Conservation (phyloP, 1,140 invertebrate species). For the Branchinecta lynchi region DNA sequence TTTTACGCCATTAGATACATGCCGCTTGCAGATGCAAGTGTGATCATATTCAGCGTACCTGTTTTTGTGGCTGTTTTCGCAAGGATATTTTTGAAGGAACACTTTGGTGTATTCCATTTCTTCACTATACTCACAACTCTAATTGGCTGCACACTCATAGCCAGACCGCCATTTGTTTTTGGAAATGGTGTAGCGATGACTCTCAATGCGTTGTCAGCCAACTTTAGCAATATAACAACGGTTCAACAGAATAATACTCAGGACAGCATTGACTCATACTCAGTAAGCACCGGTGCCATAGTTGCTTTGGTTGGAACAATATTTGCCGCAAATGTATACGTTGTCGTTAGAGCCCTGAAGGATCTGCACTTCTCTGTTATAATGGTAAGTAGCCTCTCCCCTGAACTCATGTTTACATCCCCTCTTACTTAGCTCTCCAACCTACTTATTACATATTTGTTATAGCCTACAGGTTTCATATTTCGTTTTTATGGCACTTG, state of each 20-base stretch:
- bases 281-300: slow-evolving; percentile 49
- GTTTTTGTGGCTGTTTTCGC: slow-evolving; percentile 86
- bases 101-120: slow-evolving; percentile 69
- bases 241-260: not conserved
- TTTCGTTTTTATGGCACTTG: too few species aligned
- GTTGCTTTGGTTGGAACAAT: slow-evolving; percentile 70
- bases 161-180: slow-evolving; percentile 40
- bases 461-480: too few species aligned
- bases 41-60: slow-evolving; percentile 76
- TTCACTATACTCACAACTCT: slow-evolving; percentile 63
- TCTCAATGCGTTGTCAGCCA: not conserved
- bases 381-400: not conserved
- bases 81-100: slow-evolving; percentile 69
- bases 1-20: slow-evolving; percentile 78
- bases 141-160: slow-evolving; percentile 67
- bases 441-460: too few species aligned
- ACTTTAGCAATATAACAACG: not conserved
- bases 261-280: not conserved
- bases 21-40: slow-evolving; percentile 73
- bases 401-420: too few species aligned
- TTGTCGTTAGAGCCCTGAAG: slow-evolving; percentile 65
- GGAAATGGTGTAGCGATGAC: slow-evolving; percentile 18
- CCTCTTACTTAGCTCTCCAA: too few species aligned
- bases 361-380: slow-evolving; percentile 7
- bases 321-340: slow-evolving; percentile 74